phyloP scores from a whole-genome alignment of 2,113 vertebrate species.

The Phyllopteryx taeniolatus region DNA sequence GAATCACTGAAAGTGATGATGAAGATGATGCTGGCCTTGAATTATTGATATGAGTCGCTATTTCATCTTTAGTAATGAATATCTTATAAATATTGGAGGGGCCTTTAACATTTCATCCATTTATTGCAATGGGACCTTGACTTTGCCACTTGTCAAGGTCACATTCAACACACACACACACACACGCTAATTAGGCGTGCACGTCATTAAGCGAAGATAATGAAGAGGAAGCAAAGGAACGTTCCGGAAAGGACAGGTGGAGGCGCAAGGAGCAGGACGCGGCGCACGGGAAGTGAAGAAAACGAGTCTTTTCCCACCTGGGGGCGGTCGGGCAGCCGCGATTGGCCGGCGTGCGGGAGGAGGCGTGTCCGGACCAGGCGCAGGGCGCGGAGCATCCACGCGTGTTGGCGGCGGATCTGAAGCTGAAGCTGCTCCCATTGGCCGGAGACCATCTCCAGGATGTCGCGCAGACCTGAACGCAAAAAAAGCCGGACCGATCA shows the following conservation, averaged over 20 bases:
- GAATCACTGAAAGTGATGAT: conserved; percentile 55
- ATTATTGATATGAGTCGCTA: conserved; percentile 61
- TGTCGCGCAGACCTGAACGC: conserved; percentile 87
- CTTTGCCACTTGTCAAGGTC: conserved; percentile 66
- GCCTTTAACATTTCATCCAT: conserved; percentile 51
- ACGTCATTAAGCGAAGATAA: conserved; percentile 85
- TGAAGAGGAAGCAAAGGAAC: conserved; percentile 40
- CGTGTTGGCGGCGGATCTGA: conserved; percentile 96
- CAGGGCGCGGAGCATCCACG: conserved; percentile 92
- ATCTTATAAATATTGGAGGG: conserved; percentile 58
- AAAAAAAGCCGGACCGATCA: no score
- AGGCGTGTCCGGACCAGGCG: conserved; percentile 92
- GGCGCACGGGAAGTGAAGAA: conserved; percentile 68
- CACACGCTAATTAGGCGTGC: conserved; percentile 83
- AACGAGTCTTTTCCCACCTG: conserved; percentile 81
- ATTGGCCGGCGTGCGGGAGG: conserved; percentile 78
- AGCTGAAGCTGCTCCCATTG: conserved; percentile 97
- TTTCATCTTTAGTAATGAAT: conserved; percentile 65
- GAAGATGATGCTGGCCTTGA: conserved; percentile 44
- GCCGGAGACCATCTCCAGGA: conserved; percentile 88
- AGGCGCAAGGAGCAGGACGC: not conserved
- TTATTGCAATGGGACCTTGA: conserved; percentile 59
- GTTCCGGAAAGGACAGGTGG: not conserved
- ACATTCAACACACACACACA: conserved; percentile 23
- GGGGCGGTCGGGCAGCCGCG: conserved; percentile 60